Base-by-base conservation (phyloP, 2,113 vertebrate genomes). In the Passer montanus region DNA sequence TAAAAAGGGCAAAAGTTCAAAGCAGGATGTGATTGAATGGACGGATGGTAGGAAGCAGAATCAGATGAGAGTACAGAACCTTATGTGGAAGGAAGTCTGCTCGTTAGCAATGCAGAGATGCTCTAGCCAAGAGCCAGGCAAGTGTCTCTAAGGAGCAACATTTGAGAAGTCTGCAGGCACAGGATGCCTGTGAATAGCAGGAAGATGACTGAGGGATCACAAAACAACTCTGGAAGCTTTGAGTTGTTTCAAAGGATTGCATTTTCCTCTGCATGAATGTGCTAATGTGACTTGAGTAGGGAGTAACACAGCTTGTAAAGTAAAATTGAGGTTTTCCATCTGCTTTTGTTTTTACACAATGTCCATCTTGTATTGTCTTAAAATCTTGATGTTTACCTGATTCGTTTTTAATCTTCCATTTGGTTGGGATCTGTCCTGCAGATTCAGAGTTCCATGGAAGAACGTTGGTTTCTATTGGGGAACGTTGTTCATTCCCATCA, bases 1-100 rank as follows among this genome's bases (percentile, higher is more conserved):
- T 87, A 94, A 87, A 96, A 80, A 93, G 93, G 89, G 84, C 84
- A 89, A 62, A 75, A 90, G 95, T 94, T 97, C 94, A 95, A 68
- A 74, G 87, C 31, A 64, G 90, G 93, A 89, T 93, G 78, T 39
- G 94, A 92, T 70, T 75, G 66, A 92, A 80, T 58, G 43, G 84
- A 92, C 0, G 50, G 69, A 75, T 58, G 31, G 78, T 86, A 94
- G 78, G 85, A 94, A 95, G 77, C 30, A 55, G 30, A 78, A 92
- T 88, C 84, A 90, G 86, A 93, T 50, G 94, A 92, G 62, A 55
- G 55, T 56, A 49, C 13, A 78, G 66, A 0, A 1, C 23, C 74
- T 67, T 35, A 30, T 41, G 13, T 35, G 72, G 92, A 66, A 92
- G 80, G 82, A 86, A 87, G n/a, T 59, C 77, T 73, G 43, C 72